Base-by-base conservation (phyloP, 2,113 vertebrate species). In the Vulpes ferrilata region DNA sequence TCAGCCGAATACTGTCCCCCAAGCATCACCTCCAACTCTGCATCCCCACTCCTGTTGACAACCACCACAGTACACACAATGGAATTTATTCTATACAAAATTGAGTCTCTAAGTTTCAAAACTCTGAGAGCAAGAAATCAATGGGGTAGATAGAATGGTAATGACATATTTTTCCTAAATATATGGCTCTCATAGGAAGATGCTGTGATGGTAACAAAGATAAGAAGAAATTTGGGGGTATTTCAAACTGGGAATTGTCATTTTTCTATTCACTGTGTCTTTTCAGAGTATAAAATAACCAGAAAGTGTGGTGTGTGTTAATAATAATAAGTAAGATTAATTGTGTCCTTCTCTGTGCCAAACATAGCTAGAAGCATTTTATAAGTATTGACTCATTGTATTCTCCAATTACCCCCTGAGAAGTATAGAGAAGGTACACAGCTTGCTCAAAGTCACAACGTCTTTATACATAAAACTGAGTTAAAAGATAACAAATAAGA, bases 401-500 rank as follows among this genome's bases (percentile, higher is more conserved):
- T 92, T 71, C 20, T 83, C n/a, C 25, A 55, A 76, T 71, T 73
- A 65, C 22, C 13, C 0, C 0, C 71, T 74, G 55, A 80, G 27
- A 93, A 93, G 15, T 51, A 73, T 48, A 84, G 23, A 27, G 59
- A 81, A 84, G 32, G 51, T 55, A 62, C n/a, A 51, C 1, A 71
- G 81, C 32, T 65, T 55, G 53, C 59, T 91, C 57, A 51, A 93
- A 92, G 27, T 73, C 83, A 71, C 55, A n/a, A 3, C 20, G 25
- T 5, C 53, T 83, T 88, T 60, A 32, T 27, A 48, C 60, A 69
- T 25, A 88, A 57, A 92, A n/a, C 65, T 88, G 38, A 25, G 65
- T 93, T 93, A 85, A 91, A 84, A 88, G 64, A 74, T 51, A 94
- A 64, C 27, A 93, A 92, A 59, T 13, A 67, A 78, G 16, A 23